phyloP scores from a whole-genome alignment of 92 coral and sea anemone genomes.

The Phymanthus crucifer region DNA sequence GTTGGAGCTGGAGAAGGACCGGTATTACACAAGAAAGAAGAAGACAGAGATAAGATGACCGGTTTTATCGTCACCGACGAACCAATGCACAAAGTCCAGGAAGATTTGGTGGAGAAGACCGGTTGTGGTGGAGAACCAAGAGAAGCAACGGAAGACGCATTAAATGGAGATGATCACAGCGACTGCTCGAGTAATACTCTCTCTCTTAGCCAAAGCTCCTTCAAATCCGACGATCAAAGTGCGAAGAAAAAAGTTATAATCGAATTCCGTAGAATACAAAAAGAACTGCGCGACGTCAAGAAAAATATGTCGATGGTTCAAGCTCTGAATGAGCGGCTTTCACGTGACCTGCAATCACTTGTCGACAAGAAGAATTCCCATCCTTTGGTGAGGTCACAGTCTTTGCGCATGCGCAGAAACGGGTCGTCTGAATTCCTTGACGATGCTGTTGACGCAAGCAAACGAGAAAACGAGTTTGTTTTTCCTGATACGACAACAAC shows the following conservation, averaged over 20 bases:
- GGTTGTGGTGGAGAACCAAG: neutral
- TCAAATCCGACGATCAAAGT: slow-evolving; percentile 15
- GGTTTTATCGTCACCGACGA: slow-evolving; percentile 14
- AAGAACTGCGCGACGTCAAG: slow-evolving; percentile 47
- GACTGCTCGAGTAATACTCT: neutral
- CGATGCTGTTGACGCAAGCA: slow-evolving; percentile 14
- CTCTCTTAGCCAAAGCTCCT: neutral
- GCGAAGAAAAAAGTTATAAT: slow-evolving; percentile 11
- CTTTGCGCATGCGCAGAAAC: slow-evolving; percentile 31
- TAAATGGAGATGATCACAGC: neutral
- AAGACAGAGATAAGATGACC: neutral
- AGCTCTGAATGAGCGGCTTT: slow-evolving; percentile 39
- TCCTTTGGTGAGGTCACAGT: neutral
- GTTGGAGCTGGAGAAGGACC: neutral
- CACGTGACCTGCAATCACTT: slow-evolving; percentile 36
- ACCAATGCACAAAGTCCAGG: neutral
- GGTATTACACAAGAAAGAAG: neutral
- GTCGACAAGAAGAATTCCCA: slow-evolving; percentile 30
- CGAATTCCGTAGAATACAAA: slow-evolving; percentile 47
- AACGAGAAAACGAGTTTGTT: neutral
- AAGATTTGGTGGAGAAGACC: neutral
- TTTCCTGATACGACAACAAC: slow-evolving; percentile 2
- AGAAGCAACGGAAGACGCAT: neutral
- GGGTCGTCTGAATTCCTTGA: slow-evolving; percentile 5
- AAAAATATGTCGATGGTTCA: slow-evolving; percentile 46